These are phyloP conservation scores for Sebastiscus tertius DNA, from an alignment of 2,797 vertebrate genomes.

Conservation along the genomic window DNA sequence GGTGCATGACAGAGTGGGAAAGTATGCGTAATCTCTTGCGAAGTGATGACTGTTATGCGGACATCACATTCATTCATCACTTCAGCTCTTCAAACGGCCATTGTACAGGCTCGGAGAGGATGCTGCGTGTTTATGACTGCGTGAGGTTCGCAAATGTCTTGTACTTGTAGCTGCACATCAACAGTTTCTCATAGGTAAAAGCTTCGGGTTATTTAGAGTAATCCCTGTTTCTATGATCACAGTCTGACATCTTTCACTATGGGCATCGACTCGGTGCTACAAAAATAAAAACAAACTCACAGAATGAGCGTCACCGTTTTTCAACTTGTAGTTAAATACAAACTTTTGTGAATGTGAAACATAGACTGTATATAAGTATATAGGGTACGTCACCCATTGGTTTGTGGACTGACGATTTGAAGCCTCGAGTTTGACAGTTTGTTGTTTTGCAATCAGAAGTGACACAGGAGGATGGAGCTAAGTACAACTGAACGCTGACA, in stretches of 20 bases:
- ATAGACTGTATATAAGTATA: background rate
- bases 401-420: background rate
- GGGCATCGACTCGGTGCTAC: background rate
- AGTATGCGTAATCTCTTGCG: slow-evolving; percentile 29
- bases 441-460: no score
- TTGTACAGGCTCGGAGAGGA: background rate
- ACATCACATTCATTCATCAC: slow-evolving; percentile 36
- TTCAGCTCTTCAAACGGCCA: slow-evolving; percentile 18
- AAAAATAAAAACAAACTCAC: background rate
- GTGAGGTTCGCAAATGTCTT: background rate
- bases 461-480: no score
- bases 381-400: background rate
- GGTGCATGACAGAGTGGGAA: slow-evolving; percentile 32
- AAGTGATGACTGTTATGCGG: slow-evolving; percentile 35
- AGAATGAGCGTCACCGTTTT: background rate
- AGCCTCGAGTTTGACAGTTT: background rate
- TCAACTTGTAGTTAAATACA: background rate
- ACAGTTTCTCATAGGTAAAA: background rate
- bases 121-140: background rate
- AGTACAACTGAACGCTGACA: no score
- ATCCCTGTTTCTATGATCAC: slow-evolving; percentile 6
- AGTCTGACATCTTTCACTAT: background rate
- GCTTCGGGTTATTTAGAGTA: background rate
- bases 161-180: slow-evolving; percentile 14
- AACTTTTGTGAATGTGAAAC: background rate